Evolutionary conservation across 2,888 invertebrate species (phyloP), one percentile per base, ranked within the genome.

Genomic region (Myopa testacea): DNA sequence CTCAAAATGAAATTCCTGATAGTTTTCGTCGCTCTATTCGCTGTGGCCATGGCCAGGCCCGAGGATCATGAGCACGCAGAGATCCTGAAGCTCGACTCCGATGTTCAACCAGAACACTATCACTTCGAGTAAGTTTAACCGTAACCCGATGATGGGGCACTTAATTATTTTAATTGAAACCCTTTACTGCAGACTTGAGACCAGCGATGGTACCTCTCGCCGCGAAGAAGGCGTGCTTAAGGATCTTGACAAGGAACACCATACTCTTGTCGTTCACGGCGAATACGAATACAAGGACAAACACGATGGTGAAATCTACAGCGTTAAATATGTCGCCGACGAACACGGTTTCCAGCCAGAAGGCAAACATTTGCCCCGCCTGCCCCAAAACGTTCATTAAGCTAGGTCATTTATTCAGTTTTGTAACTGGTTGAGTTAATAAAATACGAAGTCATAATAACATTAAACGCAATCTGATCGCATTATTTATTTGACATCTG

Each of bases 211-310:
- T 40, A 91, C 91, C 19, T 90, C 91, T 4, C 91, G 92, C 12
- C 89, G 91, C 82, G 93, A 93, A 84, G 90, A 92, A 84, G 93
- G 91, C 4, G 90, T 90, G 78, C 87, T 93, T 76, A 88, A 90
- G 83, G 92, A 93, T 85, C 91, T 91, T 60, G 92, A 93, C 50
- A 91, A 91, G 6, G 92, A 93, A 69, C 91, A 93, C 77, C 91
- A 92, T 84, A 91, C 92, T 45, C 91, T 93, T 63, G 90, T 91
- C 12, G 91, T 93, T 10, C 91, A 90, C 73, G 93, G 93, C 52
- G 90, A 91, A 62, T 92, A 91, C 87, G 90, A 91, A 0, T 93
- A 92, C 88, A 86, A 90, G 4, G 92, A 91, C 4, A 55, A 52
- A 6, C 90, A 91, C 12, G 92, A 93, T 82, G 93, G 93, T 4